Evolutionary conservation across 2,113 vertebrate species (phyloP).

Genomic region (Phyllostomus hastatus): DNA sequence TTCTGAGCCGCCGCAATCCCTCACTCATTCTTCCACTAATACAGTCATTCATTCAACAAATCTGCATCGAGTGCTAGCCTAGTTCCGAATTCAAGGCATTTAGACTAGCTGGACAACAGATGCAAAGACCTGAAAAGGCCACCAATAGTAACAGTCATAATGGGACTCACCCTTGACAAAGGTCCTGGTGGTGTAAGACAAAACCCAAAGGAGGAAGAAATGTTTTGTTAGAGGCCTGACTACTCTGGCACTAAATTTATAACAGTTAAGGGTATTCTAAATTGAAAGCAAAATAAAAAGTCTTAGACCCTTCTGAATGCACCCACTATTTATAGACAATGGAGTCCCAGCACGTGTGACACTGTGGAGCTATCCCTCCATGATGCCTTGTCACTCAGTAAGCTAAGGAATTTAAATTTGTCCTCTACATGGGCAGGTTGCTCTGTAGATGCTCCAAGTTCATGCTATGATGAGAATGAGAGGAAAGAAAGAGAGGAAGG

Average conservation of each 20-base stretch:
- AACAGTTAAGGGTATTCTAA: not conserved
- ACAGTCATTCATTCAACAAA: not conserved
- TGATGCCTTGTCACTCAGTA: not conserved
- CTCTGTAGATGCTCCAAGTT: not conserved
- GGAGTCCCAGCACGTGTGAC: not conserved
- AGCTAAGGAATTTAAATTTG: not conserved
- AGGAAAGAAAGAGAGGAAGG: not conserved
- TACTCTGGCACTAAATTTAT: not conserved
- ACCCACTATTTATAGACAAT: not conserved
- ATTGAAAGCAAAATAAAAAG: not conserved
- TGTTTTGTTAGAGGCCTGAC: not conserved
- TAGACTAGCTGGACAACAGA: not conserved
- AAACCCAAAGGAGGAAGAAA: not conserved
- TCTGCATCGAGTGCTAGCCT: not conserved
- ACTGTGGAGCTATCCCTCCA: not conserved
- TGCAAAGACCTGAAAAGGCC: not conserved
- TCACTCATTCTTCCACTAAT: not conserved
- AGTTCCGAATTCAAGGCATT: not conserved
- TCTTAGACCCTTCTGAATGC: not conserved
- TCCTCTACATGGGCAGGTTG: not conserved
- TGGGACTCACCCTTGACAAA: not conserved
- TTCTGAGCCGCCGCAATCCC: not conserved
- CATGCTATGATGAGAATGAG: not conserved
- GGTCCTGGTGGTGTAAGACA: not conserved
- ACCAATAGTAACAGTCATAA: not conserved